Evolutionary conservation across 2,113 vertebrate species (phyloP).

Genomic region (Crotalus viridis): DNA sequence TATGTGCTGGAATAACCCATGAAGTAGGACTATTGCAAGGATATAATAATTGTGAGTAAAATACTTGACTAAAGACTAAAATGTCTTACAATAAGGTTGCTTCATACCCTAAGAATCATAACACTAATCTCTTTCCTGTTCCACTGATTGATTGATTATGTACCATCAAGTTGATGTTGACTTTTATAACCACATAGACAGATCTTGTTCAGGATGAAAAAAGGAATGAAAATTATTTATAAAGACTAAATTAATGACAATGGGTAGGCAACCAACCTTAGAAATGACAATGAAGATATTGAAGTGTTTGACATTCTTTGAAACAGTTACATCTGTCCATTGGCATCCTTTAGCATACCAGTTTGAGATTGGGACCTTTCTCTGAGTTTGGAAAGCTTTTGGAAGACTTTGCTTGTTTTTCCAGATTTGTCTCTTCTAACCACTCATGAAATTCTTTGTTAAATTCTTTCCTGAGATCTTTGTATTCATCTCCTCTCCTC

Average conservation of each 20-base stretch:
- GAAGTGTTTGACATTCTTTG: not conserved
- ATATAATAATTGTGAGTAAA: not conserved
- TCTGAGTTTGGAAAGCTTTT: not conserved
- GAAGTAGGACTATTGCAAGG: not conserved
- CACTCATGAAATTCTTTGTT: not conserved
- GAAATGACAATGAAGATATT: not conserved
- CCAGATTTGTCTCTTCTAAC: not conserved
- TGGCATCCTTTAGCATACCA: not conserved
- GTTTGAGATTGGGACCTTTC: not conserved
- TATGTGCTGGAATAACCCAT: not conserved
- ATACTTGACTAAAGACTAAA: not conserved
- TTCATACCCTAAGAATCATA: not conserved
- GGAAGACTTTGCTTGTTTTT: not conserved
- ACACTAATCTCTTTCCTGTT: not conserved
- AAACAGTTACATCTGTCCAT: not conserved
- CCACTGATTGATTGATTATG: not conserved
- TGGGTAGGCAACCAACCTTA: not conserved
- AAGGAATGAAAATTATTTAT: not conserved
- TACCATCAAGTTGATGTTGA: not conserved
- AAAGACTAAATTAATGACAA: not conserved
- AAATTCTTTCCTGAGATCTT: not conserved
- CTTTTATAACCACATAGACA: not conserved
- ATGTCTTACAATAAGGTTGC: not conserved
- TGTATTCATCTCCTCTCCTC: not conserved
- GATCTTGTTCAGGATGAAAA: not conserved